Evolutionary conservation across 2,888 invertebrate genomes (phyloP).

Genomic region (Minunthozetes semirufus): DNA sequence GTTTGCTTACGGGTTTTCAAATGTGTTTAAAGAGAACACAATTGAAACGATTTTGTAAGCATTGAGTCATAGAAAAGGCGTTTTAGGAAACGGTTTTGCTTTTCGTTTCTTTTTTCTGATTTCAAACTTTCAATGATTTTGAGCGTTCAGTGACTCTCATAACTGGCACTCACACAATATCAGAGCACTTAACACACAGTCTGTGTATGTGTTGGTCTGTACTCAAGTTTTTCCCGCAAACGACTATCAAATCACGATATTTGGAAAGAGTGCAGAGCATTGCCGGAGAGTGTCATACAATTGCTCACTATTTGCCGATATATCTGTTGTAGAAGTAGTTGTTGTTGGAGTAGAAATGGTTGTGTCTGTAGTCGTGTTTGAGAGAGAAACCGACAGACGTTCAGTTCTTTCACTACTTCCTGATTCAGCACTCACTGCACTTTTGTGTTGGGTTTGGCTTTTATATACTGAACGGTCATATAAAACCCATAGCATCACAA

Average conservation of each 20-base stretch:
- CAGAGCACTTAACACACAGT: background rate
- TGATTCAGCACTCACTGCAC: constrained; percentile 20
- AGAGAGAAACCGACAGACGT: constrained; percentile 1
- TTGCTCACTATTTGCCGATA: too few species aligned
- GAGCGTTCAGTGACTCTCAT: background rate
- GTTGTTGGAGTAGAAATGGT: background rate
- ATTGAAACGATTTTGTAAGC: background rate
- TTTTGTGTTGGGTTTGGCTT: constrained; percentile 20
- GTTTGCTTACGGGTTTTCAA: background rate
- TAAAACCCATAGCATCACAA: background rate
- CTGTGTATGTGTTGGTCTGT: background rate
- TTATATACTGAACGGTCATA: constrained; percentile 14
- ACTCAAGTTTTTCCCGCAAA: background rate
- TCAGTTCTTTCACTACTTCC: constrained; percentile 10
- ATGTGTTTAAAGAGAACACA: background rate
- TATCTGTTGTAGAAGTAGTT: background rate
- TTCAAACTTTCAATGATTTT: background rate
- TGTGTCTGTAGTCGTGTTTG: background rate
- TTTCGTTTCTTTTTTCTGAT: background rate
- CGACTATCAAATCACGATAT: constrained; percentile 1
- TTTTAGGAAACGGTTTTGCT: background rate
- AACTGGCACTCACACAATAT: too few species aligned
- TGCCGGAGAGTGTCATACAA: background rate
- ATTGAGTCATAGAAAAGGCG: background rate
- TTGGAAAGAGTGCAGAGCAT: background rate